Evolutionary conservation across 2,888 invertebrate species (phyloP).

Genomic region (Drosophila algonquin): DNA sequence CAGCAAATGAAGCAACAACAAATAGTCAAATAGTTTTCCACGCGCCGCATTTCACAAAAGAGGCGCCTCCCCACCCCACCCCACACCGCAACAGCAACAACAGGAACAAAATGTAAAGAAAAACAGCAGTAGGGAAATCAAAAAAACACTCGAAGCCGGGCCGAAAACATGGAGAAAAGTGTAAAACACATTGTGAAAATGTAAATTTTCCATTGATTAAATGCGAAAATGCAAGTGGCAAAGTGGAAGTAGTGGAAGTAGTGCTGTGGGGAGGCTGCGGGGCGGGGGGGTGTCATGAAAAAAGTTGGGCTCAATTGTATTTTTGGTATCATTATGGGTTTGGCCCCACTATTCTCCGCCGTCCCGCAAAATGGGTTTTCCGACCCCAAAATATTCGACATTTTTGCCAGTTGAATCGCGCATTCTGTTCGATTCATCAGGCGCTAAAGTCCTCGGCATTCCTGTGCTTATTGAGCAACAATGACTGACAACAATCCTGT

Average conservation of each 20-base stretch:
- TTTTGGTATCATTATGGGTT: background rate
- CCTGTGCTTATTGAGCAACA: background rate
- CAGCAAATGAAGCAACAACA: conserved; percentile 39
- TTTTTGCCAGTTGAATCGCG: background rate
- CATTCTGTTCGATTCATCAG: background rate
- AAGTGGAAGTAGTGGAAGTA: background rate
- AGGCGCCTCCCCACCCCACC: conserved; percentile 13
- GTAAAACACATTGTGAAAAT: conserved; percentile 77
- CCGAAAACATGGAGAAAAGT: conserved; percentile 63
- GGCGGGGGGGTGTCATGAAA: background rate
- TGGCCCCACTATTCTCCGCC: background rate
- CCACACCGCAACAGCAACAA: background rate
- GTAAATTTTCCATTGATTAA: conserved; percentile 69
- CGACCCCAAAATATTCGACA: background rate
- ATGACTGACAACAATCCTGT: too few species aligned
- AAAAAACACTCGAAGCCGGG: conserved; percentile 3
- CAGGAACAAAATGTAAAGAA: conserved; percentile 8
- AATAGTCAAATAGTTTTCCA: conserved; percentile 74
- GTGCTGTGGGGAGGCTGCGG: background rate
- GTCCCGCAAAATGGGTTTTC: too few species aligned
- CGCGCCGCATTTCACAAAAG: conserved; percentile 53
- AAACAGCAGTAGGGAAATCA: background rate
- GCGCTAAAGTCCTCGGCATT: background rate
- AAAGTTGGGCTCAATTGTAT: background rate
- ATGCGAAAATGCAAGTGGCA: conserved; percentile 46